Base-by-base conservation (phyloP, 2,888 invertebrate species). In the Metallyticus violacea region DNA sequence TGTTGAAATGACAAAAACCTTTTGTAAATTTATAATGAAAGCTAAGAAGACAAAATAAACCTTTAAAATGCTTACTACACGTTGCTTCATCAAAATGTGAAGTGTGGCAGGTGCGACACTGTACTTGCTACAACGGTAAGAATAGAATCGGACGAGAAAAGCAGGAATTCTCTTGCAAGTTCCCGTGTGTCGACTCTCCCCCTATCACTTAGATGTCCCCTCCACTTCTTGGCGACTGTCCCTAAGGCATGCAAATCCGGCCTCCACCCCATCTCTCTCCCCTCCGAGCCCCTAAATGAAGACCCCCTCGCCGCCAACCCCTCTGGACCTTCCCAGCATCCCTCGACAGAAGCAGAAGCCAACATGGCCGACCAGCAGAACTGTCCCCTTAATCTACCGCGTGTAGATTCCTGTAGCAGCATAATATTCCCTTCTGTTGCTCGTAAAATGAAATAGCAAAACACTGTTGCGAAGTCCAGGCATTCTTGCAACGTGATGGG, bases 181-280 rank as follows among this genome's bases (percentile, higher is more conserved):
- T 83, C 83, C n/a, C 9, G n/a, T 83, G 28, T 62, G 40, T 81
- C 62, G 81, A 40, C 62, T 26, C 62, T 83, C 7, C 77, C 83
- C 83, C 77, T 28, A 83, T 77, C 77, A 77, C 83, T 77, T 83
- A 77, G 40, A 62, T 62, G 40, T 62, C 83, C 80, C 83, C 83
- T 83, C 83, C n/a, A 28, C 28, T 83, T 77, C 83, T 83, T 83
- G 83, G 83, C 83, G 83, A 77, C 77, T 83, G 29, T 83, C 83
- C 83, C 77, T 29, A 83, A 83, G 83, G 83, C 83, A 83, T 83
- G 83, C 83, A 83, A 83, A 83, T 83, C 83, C 29, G 40, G 28
- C 27, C 28, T 29, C 26, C 22, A 77, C n/a, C 77, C 27, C 22
- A 62, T 62, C 79, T 79, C 79, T 29, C 25, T 27, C 83, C 77